phyloP scores from a whole-genome alignment of 2,797 vertebrate species.

The Sternotherus odoratus region DNA sequence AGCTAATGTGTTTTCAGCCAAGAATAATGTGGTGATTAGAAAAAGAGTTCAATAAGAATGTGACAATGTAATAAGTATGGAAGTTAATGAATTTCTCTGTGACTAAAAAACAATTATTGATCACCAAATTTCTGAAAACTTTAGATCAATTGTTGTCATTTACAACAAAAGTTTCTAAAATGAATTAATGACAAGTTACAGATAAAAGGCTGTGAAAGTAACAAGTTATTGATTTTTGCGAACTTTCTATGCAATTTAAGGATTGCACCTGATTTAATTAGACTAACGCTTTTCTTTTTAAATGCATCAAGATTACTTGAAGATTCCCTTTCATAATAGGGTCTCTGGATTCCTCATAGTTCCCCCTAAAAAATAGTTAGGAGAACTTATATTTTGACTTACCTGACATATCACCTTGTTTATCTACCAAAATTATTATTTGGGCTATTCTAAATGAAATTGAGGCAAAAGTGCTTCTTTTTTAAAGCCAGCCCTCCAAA shows the following conservation, averaged over 20 bases:
- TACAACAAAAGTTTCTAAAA: conserved; percentile 72
- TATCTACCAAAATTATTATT: neutral
- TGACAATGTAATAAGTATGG: conserved; percentile 65
- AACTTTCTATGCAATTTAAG: conserved; percentile 75
- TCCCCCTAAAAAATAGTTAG: neutral
- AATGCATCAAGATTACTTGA: conserved; percentile 15
- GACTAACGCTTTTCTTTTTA: conserved; percentile 55
- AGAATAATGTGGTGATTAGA: conserved; percentile 80
- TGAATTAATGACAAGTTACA: conserved; percentile 70
- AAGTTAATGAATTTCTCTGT: conserved; percentile 78
- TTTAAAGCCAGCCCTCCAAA: neutral
- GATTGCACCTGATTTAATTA: conserved; percentile 78
- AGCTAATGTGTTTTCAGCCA: conserved; percentile 79
- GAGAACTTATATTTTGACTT: neutral
- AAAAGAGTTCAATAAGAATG: conserved; percentile 66
- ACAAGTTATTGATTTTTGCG: conserved; percentile 75
- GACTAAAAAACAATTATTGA: conserved; percentile 79
- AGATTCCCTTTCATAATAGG: conserved; percentile 32
- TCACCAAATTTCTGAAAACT: conserved; percentile 68
- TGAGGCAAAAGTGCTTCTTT: neutral
- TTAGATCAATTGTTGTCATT: conserved; percentile 78
- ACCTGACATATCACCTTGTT: neutral
- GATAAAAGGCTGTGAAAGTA: conserved; percentile 77
- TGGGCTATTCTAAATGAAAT: neutral
- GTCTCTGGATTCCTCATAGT: neutral